Percentiles rank a stretch among this genome's conserved stretches.
Evolutionary conservation across 2,797 vertebrate species (phyloP).

Genomic region (Hephaestus fuliginosus): DNA sequence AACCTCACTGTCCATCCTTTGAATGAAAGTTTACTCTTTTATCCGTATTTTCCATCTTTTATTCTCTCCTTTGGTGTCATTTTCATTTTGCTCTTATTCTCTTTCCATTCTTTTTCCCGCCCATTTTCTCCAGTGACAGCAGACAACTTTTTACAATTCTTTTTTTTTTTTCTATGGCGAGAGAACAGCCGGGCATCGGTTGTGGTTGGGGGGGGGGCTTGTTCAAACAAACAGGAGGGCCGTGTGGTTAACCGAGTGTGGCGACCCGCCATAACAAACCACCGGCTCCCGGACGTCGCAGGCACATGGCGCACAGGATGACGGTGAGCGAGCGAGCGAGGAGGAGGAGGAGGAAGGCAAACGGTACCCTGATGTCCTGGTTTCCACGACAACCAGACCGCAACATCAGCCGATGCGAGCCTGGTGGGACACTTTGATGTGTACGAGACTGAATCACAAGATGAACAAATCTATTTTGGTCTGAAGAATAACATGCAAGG

Average conservation of each 20-base stretch:
- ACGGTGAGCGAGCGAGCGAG: constrained; percentile 11
- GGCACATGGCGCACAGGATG: constrained; percentile 46
- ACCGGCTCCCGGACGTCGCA: constrained; percentile 73
- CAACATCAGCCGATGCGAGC: constrained; percentile 70
- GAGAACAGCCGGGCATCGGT: constrained; percentile 67
- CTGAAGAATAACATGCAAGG: constrained; percentile 21
- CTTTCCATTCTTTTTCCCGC: constrained; percentile 3
- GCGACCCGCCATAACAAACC: constrained; percentile 80
- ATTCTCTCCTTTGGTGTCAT: background rate
- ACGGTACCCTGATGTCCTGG: constrained; percentile 52
- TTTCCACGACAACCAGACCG: constrained; percentile 72
- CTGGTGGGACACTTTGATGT: constrained; percentile 58
- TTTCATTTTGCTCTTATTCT: background rate
- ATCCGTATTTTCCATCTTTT: background rate
- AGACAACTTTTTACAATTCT: constrained; percentile 73
- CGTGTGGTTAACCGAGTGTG: constrained; percentile 80
- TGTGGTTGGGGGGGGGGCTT: constrained; percentile 63
- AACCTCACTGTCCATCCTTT: background rate
- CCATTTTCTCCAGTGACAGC: constrained; percentile 63
- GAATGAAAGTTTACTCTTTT: too few species aligned
- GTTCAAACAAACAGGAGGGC: constrained; percentile 87
- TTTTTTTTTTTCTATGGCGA: constrained; percentile 63
- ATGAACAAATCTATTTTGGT: constrained; percentile 27
- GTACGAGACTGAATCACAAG: constrained; percentile 39
- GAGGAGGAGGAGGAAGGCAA: constrained; percentile 12